Percentiles rank a stretch among this genome's conserved stretches.
Conservation (phyloP, 2,113 vertebrate species). For the Leptodactylus fuscus region DNA sequence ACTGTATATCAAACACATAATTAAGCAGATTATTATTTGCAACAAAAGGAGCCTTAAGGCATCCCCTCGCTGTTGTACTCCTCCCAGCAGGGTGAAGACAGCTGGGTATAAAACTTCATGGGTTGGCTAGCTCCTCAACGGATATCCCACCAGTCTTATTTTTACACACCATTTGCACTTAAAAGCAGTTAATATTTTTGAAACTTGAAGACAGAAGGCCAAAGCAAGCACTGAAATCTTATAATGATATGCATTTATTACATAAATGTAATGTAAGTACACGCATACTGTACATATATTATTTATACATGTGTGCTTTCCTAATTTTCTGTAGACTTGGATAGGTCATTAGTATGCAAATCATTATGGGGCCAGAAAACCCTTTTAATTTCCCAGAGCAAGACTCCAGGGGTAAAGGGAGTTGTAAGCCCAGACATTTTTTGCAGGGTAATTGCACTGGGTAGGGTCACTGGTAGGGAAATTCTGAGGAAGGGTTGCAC, state of each 20-base stretch:
- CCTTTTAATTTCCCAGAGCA: too few relatives aligned
- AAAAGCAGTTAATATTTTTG: not conserved
- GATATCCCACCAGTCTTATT: not conserved
- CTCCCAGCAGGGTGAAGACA: not conserved
- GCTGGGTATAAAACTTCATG: not conserved
- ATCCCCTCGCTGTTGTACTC: not conserved
- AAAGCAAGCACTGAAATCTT: not conserved
- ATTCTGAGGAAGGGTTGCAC: too few relatives aligned
- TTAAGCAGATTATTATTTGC: not conserved
- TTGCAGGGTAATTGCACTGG: too few relatives aligned
- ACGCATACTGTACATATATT: not conserved
- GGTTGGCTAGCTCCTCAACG: not conserved
- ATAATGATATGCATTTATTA: not conserved
- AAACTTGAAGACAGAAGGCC: not conserved
- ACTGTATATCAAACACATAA: not conserved
- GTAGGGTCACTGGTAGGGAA: too few relatives aligned
- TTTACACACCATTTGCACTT: slow-evolving; percentile 11
- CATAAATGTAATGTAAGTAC: not conserved
- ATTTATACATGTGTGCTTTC: too few relatives aligned
- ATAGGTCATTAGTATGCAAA: too few relatives aligned
- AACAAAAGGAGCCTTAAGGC: not conserved
- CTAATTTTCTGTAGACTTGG: too few relatives aligned
- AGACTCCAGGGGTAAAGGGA: too few relatives aligned
- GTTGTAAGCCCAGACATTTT: too few relatives aligned
- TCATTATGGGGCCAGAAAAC: too few relatives aligned